Evolutionary conservation across 30 jellyfish, hydroid and myxozoan species (phyloP).

Genomic region (Aurelia sp.): DNA sequence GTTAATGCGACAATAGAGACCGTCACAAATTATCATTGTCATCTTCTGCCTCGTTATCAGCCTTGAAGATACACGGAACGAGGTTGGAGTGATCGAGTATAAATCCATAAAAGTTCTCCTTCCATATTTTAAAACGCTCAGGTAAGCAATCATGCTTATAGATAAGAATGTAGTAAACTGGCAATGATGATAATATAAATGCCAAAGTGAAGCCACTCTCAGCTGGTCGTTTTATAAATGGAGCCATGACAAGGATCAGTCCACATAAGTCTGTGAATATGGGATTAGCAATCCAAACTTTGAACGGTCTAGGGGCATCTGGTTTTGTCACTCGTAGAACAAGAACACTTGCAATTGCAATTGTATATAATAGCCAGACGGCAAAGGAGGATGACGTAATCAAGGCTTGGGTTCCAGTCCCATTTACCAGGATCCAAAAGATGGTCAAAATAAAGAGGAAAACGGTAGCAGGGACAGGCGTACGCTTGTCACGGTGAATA

Average conservation of each 20-base stretch:
- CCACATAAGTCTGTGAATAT: conserved; percentile 14
- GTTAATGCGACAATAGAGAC: too few relatives aligned
- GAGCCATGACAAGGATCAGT: conserved; percentile 19
- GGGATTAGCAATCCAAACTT: conserved; percentile 45
- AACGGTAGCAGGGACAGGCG: conserved; percentile 74
- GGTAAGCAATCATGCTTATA: background rate
- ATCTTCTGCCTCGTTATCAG: background rate
- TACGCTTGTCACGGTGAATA: conserved; percentile 49
- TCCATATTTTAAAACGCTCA: background rate
- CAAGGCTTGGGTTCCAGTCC: conserved; percentile 17
- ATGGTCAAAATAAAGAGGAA: conserved; percentile 18
- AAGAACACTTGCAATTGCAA: background rate
- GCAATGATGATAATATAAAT: conserved; percentile 4
- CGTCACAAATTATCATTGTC: too few relatives aligned
- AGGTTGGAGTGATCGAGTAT: background rate
- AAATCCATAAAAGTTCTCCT: background rate
- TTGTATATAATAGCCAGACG: conserved; percentile 14
- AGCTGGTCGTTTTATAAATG: conserved; percentile 24
- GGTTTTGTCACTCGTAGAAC: conserved; percentile 34
- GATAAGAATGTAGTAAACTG: conserved; percentile 5
- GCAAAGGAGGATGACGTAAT: conserved; percentile 9
- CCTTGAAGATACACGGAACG: conserved; percentile 10
- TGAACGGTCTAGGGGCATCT: background rate
- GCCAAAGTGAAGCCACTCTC: too few relatives aligned
- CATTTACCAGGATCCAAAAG: conserved; percentile 48